phyloP scores from a whole-genome alignment of 92 coral and sea anemone genomes.

The Epizoanthus illoricatus region DNA sequence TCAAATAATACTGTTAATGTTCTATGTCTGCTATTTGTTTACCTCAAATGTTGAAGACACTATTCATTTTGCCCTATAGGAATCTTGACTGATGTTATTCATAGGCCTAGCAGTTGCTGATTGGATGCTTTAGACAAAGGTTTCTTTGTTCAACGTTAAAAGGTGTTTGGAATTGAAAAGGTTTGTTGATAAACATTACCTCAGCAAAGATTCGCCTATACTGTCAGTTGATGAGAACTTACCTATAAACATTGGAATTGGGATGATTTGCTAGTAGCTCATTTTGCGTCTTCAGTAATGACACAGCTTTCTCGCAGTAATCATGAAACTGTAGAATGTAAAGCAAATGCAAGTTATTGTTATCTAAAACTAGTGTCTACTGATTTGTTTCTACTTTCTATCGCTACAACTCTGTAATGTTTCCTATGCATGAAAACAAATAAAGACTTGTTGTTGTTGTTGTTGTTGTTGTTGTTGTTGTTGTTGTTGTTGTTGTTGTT shows the following conservation, averaged over 20 bases:
- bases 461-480: background rate
- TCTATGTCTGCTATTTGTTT: no score
- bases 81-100: no score
- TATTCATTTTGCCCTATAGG: no score
- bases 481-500: no score
- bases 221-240: background rate
- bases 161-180: background rate
- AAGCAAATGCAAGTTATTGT: background rate
- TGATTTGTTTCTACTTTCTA: no score
- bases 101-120: no score
- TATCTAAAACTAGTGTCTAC: no score
- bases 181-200: background rate
- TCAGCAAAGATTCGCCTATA: background rate
- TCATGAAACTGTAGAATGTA: constrained; percentile 62
- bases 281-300: constrained; percentile 83
- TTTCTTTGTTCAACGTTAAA: background rate
- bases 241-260: constrained; percentile 98
- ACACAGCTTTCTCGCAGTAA: constrained; percentile 91
- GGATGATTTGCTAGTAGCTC: constrained; percentile 93
- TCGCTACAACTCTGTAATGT: no score
- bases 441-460: background rate
- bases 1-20: no score
- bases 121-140: background rate
- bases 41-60: no score
- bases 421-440: no score